These are phyloP conservation scores for Lissonota sp. DNA, from an alignment of 2,888 invertebrate genomes.

Conservation along the genomic window DNA sequence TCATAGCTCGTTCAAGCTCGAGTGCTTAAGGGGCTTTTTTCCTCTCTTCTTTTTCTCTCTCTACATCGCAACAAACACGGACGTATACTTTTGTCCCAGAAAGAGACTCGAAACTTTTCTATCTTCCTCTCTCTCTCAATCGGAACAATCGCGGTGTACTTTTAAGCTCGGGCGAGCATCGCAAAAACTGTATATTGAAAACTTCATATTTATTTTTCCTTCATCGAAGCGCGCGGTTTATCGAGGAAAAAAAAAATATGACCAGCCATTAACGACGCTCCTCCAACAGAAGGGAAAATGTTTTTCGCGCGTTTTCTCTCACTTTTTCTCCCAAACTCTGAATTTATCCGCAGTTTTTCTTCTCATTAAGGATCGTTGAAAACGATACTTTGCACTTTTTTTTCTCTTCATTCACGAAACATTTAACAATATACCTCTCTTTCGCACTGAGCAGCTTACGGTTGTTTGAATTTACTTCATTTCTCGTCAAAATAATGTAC, in stretches of 20 bases:
- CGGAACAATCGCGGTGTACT: not conserved
- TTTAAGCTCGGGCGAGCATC: too few relatives aligned
- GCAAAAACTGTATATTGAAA: slow-evolving; percentile 18
- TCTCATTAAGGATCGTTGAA: slow-evolving; percentile 51
- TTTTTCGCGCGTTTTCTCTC: slow-evolving; percentile 22
- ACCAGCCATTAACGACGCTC: slow-evolving; percentile 40
- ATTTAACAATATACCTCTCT: slow-evolving; percentile 5
- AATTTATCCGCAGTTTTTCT: slow-evolving; percentile 30
- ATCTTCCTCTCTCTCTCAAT: not conserved
- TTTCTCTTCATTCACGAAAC: slow-evolving; percentile 17
- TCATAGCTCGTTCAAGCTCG: too few relatives aligned
- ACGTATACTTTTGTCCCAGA: too few relatives aligned
- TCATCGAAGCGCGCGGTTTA: slow-evolving; percentile 9
- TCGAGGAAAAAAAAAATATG: slow-evolving; percentile 15
- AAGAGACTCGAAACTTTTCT: not conserved
- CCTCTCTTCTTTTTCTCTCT: too few relatives aligned
- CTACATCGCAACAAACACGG: too few relatives aligned
- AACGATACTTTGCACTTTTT: slow-evolving; percentile 33
- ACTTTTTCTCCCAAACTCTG: not conserved
- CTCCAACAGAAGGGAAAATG: slow-evolving; percentile 26
- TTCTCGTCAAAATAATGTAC: not conserved
- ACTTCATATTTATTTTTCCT: slow-evolving; percentile 10
- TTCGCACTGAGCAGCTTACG: too few relatives aligned
- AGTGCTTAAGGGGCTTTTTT: too few relatives aligned
- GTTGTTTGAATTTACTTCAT: not conserved